phyloP scores from a whole-genome alignment of 2,888 invertebrate genomes.

The Calephelis perditalis region DNA sequence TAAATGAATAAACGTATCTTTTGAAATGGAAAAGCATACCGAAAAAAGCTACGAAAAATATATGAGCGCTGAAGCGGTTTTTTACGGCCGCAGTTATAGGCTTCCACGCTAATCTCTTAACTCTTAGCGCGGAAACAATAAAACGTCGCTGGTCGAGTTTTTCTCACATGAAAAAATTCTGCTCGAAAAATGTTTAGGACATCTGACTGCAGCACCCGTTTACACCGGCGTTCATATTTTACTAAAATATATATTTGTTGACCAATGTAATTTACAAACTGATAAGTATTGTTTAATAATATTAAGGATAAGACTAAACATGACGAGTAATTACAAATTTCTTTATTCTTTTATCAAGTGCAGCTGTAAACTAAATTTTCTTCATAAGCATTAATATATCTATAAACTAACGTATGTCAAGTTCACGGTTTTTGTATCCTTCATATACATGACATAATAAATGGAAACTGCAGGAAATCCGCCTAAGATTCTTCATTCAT shows the following conservation, averaged over 20 bases:
- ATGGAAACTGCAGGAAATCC: no score
- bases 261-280: no score
- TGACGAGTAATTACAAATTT: no score
- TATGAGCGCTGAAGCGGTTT: constrained; percentile 38
- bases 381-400: no score
- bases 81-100: constrained; percentile 46
- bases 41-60: constrained; percentile 37
- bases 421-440: no score
- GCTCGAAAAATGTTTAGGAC: constrained; percentile 28
- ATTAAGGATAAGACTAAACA: no score
- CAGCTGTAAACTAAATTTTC: no score
- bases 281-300: no score
- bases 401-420: no score
- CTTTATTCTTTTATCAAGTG: no score
- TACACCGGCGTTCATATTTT: constrained; percentile 24
- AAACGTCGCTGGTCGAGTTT: constrained; percentile 33
- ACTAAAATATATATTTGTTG: constrained; percentile 17
- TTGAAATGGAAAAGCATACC: constrained; percentile 46
- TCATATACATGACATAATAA: no score
- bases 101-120: constrained; percentile 53
- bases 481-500: no score
- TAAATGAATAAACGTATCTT: constrained; percentile 45
- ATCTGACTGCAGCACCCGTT: constrained; percentile 23
- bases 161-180: constrained; percentile 33
- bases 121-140: constrained; percentile 53